These are phyloP conservation scores for Melanotaenia pygmaea DNA, from an alignment of 2,797 vertebrate genomes.

Conservation along the genomic window DNA sequence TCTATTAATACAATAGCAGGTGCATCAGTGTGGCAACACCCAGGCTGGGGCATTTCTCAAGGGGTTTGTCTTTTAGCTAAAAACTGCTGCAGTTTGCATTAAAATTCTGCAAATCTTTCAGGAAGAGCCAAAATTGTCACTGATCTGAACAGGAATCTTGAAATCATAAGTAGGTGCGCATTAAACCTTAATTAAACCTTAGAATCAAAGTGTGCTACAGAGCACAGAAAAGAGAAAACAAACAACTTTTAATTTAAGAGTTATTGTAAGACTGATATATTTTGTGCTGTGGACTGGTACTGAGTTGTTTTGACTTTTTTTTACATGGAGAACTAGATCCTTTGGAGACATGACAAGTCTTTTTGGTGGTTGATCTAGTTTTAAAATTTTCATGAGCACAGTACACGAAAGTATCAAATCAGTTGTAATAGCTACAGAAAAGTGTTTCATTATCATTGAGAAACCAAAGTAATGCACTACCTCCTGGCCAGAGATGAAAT, in stretches of 20 bases:
- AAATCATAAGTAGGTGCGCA: background rate
- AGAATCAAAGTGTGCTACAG: background rate
- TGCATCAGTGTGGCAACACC: background rate
- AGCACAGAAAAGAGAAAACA: background rate
- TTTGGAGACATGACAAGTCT: conserved; percentile 10
- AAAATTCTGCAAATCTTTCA: background rate
- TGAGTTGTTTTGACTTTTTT: background rate
- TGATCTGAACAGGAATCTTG: background rate
- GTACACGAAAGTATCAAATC: conserved; percentile 42
- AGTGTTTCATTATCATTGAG: conserved; percentile 48
- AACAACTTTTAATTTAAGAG: background rate
- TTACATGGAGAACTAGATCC: conserved; percentile 9
- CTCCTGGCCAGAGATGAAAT: conserved; percentile 69
- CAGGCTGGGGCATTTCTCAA: background rate
- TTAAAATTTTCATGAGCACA: conserved; percentile 13
- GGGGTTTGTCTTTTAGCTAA: background rate
- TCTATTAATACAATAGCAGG: background rate
- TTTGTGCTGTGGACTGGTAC: background rate
- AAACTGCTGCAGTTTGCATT: background rate
- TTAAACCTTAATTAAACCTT: background rate
- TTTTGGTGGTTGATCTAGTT: conserved; percentile 12
- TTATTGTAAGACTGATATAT: background rate
- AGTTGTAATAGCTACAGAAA: conserved; percentile 35
- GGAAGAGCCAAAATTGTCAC: background rate
- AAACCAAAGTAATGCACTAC: conserved; percentile 57